A percentile compares a stretch with the other conserved stretches of the same genome.
These are phyloP conservation scores for Tachycineta bicolor DNA, from an alignment of 2,113 vertebrate species.

Conservation along the genomic window DNA sequence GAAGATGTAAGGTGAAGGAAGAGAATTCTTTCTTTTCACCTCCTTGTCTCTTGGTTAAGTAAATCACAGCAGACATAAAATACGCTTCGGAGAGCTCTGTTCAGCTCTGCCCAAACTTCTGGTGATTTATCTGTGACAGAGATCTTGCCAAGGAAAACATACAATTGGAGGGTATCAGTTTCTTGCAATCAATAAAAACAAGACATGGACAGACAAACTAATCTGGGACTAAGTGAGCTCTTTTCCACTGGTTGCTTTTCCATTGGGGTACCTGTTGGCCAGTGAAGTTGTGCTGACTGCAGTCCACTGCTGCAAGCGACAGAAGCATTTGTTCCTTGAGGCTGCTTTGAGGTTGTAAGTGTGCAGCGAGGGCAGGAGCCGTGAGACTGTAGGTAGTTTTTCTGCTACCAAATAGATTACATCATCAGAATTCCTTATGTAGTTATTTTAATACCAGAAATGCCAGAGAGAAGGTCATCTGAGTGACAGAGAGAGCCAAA, in stretches of 20 bases:
- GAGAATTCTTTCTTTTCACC: neutral
- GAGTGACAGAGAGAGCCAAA: neutral
- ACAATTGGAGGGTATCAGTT: neutral
- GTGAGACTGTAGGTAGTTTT: neutral
- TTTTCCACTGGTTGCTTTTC: neutral
- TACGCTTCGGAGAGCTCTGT: neutral
- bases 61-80: neutral
- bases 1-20: neutral
- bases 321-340: neutral
- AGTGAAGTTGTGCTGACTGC: neutral
- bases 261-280: neutral
- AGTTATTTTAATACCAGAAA: neutral
- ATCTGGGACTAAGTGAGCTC: neutral
- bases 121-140: neutral
- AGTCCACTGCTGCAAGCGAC: accelerated
- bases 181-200: neutral
- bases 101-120: neutral
- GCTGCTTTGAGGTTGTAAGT: neutral
- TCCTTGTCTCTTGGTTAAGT: neutral
- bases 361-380: neutral
- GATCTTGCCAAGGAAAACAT: neutral
- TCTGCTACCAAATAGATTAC: neutral
- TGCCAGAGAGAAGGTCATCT: neutral
- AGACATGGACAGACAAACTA: neutral
- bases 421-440: neutral